phyloP scores from a whole-genome alignment of 1,140 invertebrate genomes.

The Heliconius congener region DNA sequence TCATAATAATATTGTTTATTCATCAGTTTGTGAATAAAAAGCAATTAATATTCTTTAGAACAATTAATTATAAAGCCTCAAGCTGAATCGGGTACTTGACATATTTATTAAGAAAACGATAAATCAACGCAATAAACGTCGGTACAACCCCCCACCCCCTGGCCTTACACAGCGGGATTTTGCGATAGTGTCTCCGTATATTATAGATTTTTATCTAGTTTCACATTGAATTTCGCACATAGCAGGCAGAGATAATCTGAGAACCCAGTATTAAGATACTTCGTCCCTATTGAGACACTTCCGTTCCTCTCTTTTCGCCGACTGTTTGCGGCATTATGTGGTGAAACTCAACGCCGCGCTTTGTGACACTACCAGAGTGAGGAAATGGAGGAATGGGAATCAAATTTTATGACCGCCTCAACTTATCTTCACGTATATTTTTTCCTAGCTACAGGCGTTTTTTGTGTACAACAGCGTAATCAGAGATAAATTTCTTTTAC shows the following conservation, averaged over 20 bases:
- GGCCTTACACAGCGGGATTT: conserved; percentile 9
- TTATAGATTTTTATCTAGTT: not conserved
- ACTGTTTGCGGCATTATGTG: too few species aligned
- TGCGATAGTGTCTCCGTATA: not conserved
- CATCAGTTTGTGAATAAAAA: conserved; percentile 35
- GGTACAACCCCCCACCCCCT: conserved; percentile 24
- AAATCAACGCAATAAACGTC: conserved; percentile 57
- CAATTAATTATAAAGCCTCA: conserved; percentile 61
- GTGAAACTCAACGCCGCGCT: too few species aligned
- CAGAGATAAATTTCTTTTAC: too few species aligned
- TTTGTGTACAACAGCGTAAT: too few species aligned
- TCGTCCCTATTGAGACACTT: not conserved
- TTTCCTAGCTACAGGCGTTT: too few species aligned
- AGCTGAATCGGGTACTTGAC: conserved; percentile 50
- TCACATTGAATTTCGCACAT: too few species aligned
- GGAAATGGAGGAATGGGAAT: too few species aligned
- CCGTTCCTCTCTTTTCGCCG: too few species aligned
- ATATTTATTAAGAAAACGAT: conserved; percentile 69
- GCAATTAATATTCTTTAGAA: conserved; percentile 54
- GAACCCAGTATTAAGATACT: not conserved
- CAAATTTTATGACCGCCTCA: too few species aligned
- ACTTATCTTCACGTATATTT: too few species aligned
- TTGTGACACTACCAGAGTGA: too few species aligned
- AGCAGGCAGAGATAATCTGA: too few species aligned
- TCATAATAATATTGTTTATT: conserved; percentile 30